A percentile compares a stretch with the other conserved stretches of the same genome.
Evolutionary conservation across 2,113 vertebrate species (phyloP).

Genomic region (Cyanoramphus novaezelandiae): DNA sequence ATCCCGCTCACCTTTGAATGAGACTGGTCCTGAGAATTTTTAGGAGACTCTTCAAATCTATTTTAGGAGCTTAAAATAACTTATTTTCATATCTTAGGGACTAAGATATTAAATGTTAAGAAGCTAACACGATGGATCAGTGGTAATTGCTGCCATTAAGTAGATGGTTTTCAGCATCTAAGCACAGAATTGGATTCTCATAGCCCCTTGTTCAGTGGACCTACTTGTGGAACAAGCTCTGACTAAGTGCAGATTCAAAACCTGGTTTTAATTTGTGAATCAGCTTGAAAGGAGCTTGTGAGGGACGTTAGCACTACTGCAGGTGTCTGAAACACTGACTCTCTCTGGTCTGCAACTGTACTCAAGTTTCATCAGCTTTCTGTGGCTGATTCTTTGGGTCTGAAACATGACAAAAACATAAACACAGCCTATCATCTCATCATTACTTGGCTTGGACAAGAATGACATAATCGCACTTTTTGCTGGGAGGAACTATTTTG

Average conservation of each 20-base stretch:
- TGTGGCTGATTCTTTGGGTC: background rate
- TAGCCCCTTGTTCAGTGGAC: background rate
- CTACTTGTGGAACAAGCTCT: slow-evolving; percentile 11
- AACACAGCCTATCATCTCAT: background rate
- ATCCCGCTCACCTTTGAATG: background rate
- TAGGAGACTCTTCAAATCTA: background rate
- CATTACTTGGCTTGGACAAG: background rate
- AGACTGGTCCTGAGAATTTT: background rate
- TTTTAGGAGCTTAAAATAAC: background rate
- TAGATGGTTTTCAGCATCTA: background rate
- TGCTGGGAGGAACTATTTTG: slow-evolving; percentile 43
- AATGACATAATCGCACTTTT: slow-evolving; percentile 9
- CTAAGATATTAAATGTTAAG: background rate
- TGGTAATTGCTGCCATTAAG: background rate
- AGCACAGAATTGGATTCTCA: background rate
- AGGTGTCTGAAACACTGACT: background rate
- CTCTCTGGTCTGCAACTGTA: background rate
- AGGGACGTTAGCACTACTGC: background rate
- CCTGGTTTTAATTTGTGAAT: background rate
- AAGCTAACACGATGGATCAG: background rate
- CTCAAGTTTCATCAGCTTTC: background rate
- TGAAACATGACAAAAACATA: background rate
- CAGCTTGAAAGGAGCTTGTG: background rate
- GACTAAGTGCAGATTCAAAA: background rate
- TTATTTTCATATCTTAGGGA: slow-evolving; percentile 18